Evolutionary conservation across 2,113 vertebrate genomes (phyloP).

Genomic region (Spermophilus dauricus): DNA sequence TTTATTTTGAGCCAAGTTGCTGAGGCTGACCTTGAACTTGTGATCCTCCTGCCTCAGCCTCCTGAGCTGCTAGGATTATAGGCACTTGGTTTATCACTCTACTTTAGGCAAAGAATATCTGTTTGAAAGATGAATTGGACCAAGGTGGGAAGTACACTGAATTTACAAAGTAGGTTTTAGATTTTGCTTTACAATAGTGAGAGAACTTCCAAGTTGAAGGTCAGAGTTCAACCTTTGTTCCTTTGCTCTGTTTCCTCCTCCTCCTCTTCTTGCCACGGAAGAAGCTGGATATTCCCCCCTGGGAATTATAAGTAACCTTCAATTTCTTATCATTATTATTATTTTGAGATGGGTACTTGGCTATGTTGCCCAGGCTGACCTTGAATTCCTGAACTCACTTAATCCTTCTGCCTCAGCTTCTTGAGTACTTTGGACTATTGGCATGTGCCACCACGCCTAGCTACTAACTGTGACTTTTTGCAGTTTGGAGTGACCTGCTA

Average conservation of each 20-base stretch:
- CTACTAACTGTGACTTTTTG: not conserved
- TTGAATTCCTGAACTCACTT: not conserved
- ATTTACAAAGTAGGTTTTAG: not conserved
- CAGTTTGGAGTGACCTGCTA: not conserved
- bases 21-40: not conserved
- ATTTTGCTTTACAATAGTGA: not conserved
- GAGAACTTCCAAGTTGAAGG: not conserved
- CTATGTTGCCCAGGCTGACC: not conserved
- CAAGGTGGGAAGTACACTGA: not conserved
- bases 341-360: not conserved
- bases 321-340: not conserved
- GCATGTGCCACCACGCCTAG: no score
- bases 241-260: not conserved
- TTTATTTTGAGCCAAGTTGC: not conserved
- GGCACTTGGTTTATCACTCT: not conserved
- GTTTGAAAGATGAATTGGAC: not conserved
- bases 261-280: not conserved
- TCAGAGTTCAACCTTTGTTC: not conserved
- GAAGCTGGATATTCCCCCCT: not conserved
- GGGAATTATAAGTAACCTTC: not conserved
- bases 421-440: no score
- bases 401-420: not conserved
- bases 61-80: not conserved
- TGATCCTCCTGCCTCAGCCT: not conserved
- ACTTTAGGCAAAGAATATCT: not conserved